Evolutionary conservation across 2,113 vertebrate species (phyloP).

Genomic region (Artemisiospiza belli): DNA sequence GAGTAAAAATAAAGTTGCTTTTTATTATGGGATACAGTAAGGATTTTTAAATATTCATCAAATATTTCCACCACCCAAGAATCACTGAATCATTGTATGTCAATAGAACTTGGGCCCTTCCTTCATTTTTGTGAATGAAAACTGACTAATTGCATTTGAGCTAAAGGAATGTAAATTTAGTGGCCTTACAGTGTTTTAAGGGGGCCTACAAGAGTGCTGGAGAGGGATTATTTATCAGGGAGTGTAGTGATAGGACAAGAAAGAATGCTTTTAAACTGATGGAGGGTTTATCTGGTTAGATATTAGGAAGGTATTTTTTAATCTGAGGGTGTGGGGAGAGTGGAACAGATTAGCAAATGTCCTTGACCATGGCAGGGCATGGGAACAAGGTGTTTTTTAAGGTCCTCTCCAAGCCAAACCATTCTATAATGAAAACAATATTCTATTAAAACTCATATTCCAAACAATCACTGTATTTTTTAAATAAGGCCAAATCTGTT

Average conservation of each 20-base stretch:
- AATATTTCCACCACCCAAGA: neutral
- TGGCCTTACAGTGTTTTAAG: neutral
- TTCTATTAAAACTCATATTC: neutral
- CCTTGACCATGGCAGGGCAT: neutral
- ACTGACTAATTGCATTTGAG: neutral
- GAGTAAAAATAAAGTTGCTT: neutral
- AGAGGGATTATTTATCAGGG: neutral
- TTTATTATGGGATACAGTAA: neutral
- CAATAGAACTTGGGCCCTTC: neutral
- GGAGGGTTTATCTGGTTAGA: neutral
- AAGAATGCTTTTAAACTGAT: neutral
- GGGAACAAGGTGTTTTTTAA: neutral
- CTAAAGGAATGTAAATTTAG: neutral
- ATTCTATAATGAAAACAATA: neutral
- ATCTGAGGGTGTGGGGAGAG: neutral
- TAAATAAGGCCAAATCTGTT: neutral
- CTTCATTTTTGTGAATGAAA: neutral
- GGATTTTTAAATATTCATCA: neutral
- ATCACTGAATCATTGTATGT: neutral
- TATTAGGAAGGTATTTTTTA: neutral
- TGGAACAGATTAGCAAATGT: neutral
- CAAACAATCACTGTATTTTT: neutral
- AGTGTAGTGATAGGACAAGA: rapidly evolving
- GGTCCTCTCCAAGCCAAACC: neutral
- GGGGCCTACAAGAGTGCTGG: rapidly evolving